Conservation (phyloP, 1,140 invertebrate genomes). For the Harlomillsia oculata region DNA sequence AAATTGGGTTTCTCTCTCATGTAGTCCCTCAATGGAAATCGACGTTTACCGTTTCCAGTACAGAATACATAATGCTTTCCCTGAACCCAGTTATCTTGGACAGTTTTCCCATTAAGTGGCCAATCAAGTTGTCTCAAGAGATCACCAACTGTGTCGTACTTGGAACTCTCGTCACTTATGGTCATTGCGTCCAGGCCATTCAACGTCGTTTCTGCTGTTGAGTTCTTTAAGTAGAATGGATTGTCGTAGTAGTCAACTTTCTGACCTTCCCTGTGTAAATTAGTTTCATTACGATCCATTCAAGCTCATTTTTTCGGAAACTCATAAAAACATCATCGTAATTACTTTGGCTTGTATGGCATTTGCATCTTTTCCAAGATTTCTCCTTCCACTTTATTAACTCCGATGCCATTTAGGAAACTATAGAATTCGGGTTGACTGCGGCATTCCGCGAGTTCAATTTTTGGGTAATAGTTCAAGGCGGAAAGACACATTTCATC, state of each 20-base stretch:
- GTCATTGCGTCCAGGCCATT: conserved; percentile 12
- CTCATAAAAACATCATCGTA: neutral
- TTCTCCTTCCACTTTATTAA: conserved; percentile 19
- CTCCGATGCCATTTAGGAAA: conserved; percentile 17
- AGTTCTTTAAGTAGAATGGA: conserved; percentile 4
- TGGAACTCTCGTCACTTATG: neutral
- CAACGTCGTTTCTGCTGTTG: conserved; percentile 3
- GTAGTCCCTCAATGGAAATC: conserved; percentile 12
- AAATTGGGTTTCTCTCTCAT: too few relatives aligned
- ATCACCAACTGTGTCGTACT: conserved; percentile 2
- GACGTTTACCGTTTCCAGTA: neutral
- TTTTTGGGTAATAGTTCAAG: conserved; percentile 25
- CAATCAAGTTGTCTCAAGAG: conserved; percentile 8
- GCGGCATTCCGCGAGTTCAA: conserved; percentile 16
- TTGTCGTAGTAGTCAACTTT: conserved; percentile 2
- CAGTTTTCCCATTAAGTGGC: neutral
- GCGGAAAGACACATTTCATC: conserved; percentile 25
- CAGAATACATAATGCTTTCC: conserved; percentile 19
- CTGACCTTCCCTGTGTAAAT: conserved; percentile 1
- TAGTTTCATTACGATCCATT: neutral
- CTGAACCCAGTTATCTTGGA: conserved; percentile 9
- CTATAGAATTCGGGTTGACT: conserved; percentile 24
- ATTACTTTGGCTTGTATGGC: conserved; percentile 24
- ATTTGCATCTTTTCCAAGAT: conserved; percentile 19
- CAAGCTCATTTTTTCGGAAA: neutral